Base-by-base conservation (phyloP, 2,113 vertebrate genomes). In the Hemibates koningsi region DNA sequence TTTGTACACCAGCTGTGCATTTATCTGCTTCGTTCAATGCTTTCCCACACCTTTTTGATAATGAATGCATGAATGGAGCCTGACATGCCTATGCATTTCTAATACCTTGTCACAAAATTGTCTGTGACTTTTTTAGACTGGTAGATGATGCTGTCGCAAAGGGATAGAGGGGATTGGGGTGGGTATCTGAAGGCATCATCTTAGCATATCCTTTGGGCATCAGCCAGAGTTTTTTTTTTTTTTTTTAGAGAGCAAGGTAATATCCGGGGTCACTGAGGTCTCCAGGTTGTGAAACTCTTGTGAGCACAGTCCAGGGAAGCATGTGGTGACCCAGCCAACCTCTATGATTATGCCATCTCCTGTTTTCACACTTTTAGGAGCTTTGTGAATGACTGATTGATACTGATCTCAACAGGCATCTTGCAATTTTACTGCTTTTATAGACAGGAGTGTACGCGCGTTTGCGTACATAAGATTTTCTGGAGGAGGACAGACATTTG, bases 201-300 rank as follows among this genome's bases (percentile, higher is more conserved):
- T 1, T 21, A 6, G 34, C 10, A 7, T 52, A 59, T 41, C 57
- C 43, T 82, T 81, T 86, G 86, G 56, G 45, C 41, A 50, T 63
- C 21, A 61, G 88, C 80, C 63, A 89, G 41, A 66, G 45, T 14
- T 54, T 68, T 59, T 1, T 63, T n/a, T 50, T 73, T 73, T 43
- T 5, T 87, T 82, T 21, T 86, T 45, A 86, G 66, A 82, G 68
- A 56, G 52, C 4, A 7, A 50, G 63, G 41, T 71, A 66, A 68
- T 83, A 82, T 89, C 87, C 86, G 41, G 2, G 21, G 90, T 87
- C 89, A 89, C 7, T 50, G 83, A 84, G 86, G 87, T 86, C 81
- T 50, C 9, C 6, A 29, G 86, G 81, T 95, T 94, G 73, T 93
- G 92, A 94, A 95, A 95, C 83, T n/a, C 84, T 6, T 59, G 86